Evolutionary conservation across 2,888 invertebrate species (phyloP), one percentile per base, ranked within the genome.

Genomic region (Ormia ochracea): DNA sequence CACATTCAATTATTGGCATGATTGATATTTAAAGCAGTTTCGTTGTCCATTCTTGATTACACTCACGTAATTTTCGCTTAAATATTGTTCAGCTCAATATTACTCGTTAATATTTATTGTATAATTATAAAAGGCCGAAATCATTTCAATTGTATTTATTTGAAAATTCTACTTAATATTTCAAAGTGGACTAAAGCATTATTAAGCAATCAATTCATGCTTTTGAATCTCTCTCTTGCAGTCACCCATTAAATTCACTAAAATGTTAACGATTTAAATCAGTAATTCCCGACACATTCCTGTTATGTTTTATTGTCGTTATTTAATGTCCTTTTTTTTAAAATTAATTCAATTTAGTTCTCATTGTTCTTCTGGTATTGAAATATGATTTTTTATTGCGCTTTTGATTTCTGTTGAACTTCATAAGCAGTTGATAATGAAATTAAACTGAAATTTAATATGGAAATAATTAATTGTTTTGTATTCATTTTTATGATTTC

Each of bases 301-400:
- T 52, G 61, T 73, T 78, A 76, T 76, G 76, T 70, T 80, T 76
- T 80, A 76, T 80, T 76, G 75, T 76, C 69, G 33, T 78, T 78
- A 58, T 58, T 69, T 58, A 21, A 48, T 1, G 23, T 43, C 14
- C 21, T 33, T 59, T 41, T 45, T 14, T 36, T 17, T 3, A 5
- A 50, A 50, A 28, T 56, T n/a, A 50, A 17, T 66, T 50, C 31
- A 66, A 41, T 68, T 31, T 48, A 50, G 9, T 66, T 61, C 7
- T 28, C 3, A 10, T 48, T 33, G 14, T 43, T 63, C 17, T 59
- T 52, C 23, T 36, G 45, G 9, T 43, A 43, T 61, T 54, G 50
- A 36, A 45, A 54, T 45, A 74, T 68, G 41, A 74, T 50, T 48
- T n/a, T 61, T 72, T 72, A 50, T 75, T 45, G 31, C 45, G 28